A percentile compares a stretch with the other conserved stretches of the same genome.
phyloP scores from a whole-genome alignment of 1,140 invertebrate species.

The Halictus rubicundus region DNA sequence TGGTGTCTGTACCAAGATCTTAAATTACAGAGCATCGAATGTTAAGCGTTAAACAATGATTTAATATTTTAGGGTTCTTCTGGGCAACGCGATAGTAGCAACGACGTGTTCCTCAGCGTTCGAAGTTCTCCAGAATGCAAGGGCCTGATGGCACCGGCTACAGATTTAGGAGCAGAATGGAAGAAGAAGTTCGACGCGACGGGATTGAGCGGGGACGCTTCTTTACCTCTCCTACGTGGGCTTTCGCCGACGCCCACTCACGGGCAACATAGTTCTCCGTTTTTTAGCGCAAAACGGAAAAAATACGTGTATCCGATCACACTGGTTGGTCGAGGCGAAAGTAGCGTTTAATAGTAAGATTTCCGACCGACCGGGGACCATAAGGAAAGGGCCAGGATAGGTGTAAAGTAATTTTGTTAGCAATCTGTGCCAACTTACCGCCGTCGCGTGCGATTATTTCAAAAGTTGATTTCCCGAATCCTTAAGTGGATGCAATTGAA shows the following conservation, averaged over 20 bases:
- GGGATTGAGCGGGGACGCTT: constrained; percentile 78
- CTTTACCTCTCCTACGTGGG: constrained; percentile 81
- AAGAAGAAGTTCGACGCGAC: constrained; percentile 70
- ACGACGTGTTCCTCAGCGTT: constrained; percentile 74
- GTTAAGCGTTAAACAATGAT: not conserved
- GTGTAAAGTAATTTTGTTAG: constrained; percentile 26
- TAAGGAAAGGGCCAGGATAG: not conserved
- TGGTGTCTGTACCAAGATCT: too few relatives aligned
- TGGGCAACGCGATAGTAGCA: constrained; percentile 70
- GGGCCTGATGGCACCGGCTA: constrained; percentile 77
- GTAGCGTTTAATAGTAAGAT: constrained; percentile 78
- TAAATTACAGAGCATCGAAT: too few relatives aligned
- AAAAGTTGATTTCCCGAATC: not conserved
- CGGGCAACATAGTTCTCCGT: constrained; percentile 79
- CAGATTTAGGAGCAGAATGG: constrained; percentile 78
- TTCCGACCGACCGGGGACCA: constrained; percentile 25
- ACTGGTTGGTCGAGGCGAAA: constrained; percentile 80
- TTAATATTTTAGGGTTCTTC: constrained; percentile 65
- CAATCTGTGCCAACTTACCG: constrained; percentile 42
- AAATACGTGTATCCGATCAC: constrained; percentile 83
- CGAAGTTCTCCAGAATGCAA: constrained; percentile 75
- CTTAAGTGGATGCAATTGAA: not conserved
- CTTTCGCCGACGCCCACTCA: constrained; percentile 79
- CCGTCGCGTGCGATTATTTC: constrained; percentile 8
- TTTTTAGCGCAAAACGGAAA: constrained; percentile 82